A percentile compares a stretch with the other conserved stretches of the same genome.
These are phyloP conservation scores for Raja brachyura DNA, from an alignment of 2,113 vertebrate species.

Conservation along the genomic window DNA sequence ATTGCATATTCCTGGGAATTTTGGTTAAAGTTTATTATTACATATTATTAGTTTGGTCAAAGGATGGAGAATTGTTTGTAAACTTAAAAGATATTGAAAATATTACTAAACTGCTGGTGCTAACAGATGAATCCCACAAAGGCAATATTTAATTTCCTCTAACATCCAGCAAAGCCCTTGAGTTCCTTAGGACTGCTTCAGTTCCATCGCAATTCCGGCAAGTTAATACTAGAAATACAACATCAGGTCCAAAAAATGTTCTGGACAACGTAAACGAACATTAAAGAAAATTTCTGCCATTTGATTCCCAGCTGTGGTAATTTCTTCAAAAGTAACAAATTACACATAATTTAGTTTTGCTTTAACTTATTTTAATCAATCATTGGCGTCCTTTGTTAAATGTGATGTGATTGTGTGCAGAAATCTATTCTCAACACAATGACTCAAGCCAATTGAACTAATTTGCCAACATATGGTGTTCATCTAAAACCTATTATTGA, in stretches of 20 bases:
- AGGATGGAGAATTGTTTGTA: background rate
- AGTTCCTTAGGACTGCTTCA: background rate
- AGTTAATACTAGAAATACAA: background rate
- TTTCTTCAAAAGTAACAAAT: background rate
- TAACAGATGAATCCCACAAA: background rate
- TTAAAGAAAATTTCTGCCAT: background rate
- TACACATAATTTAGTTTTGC: background rate
- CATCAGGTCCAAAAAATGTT: too few species aligned
- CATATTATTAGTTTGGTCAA: background rate
- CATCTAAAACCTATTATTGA: conserved; percentile 23
- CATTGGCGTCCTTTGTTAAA: background rate
- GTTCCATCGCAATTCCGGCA: background rate
- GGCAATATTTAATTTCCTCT: background rate
- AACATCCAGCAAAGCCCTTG: background rate
- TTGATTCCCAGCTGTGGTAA: background rate
- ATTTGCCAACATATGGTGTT: background rate
- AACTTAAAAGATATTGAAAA: background rate
- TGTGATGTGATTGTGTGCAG: background rate
- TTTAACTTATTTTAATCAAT: conserved; percentile 11
- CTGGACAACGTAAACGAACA: background rate
- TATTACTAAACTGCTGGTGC: background rate
- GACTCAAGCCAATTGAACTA: background rate
- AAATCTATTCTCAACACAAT: background rate
- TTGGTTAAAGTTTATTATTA: background rate
- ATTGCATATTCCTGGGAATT: background rate